These are phyloP conservation scores for Bombus soroeensis DNA, from an alignment of 1,140 invertebrate genomes.

Conservation along the genomic window DNA sequence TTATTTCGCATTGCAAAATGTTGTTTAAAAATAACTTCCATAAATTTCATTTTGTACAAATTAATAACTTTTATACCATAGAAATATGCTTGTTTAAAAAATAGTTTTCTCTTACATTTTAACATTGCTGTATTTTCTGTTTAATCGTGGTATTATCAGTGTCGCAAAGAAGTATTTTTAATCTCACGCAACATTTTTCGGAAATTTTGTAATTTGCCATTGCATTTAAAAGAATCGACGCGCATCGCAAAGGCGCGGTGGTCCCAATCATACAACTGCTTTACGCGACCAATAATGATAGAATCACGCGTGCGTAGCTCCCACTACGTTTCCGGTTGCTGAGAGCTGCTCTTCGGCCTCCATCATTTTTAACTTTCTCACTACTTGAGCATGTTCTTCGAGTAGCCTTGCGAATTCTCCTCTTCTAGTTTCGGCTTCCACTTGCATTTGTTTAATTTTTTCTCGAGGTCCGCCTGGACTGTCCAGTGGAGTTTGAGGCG, in stretches of 20 bases:
- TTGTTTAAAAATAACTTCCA: neutral
- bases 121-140: neutral
- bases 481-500: constrained; percentile 70
- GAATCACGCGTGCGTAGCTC: constrained; percentile 73
- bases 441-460: constrained; percentile 77
- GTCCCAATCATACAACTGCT: constrained; percentile 57
- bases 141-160: neutral
- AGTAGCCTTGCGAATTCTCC: constrained; percentile 81
- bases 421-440: constrained; percentile 80
- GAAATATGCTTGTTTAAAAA: neutral
- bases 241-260: constrained; percentile 42
- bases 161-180: constrained; percentile 3
- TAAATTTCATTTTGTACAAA: neutral
- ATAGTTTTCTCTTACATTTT: constrained; percentile 2
- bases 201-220: neutral
- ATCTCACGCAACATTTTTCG: neutral
- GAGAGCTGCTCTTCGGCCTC: constrained; percentile 75
- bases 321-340: constrained; percentile 64
- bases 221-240: neutral
- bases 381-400: constrained; percentile 82
- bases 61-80: neutral
- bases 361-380: constrained; percentile 79
- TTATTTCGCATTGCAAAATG: too few species aligned
- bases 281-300: constrained; percentile 7
- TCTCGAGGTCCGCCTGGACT: constrained; percentile 71